These are phyloP conservation scores for Hyla sarda DNA, from an alignment of 2,113 vertebrate species.

Conservation along the genomic window DNA sequence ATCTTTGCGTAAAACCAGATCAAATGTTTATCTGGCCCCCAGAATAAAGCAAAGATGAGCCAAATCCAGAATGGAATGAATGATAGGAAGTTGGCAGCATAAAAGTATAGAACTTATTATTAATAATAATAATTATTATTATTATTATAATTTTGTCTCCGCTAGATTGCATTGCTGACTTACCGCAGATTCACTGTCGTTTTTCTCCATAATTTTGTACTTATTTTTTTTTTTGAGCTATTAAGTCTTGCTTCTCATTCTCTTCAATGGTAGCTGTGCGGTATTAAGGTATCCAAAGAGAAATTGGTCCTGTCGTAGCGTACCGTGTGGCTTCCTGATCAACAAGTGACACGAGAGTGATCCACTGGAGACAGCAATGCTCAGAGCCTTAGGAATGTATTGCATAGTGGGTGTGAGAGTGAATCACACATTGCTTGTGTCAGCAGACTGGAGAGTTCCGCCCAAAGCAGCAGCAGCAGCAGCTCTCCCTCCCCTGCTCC, in stretches of 20 bases:
- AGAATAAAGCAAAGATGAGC: background rate
- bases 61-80: background rate
- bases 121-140: too few species aligned
- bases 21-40: background rate
- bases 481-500: background rate
- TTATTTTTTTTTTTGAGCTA: background rate
- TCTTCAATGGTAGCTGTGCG: background rate
- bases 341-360: slow-evolving; percentile 41
- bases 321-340: background rate
- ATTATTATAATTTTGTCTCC: background rate
- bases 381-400: slow-evolving; percentile 43
- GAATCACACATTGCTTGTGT: slow-evolving; percentile 43
- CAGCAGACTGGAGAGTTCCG: slow-evolving; percentile 36
- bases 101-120: background rate
- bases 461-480: slow-evolving; percentile 11
- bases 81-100: background rate
- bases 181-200: slow-evolving; percentile 12
- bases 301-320: background rate
- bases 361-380: background rate
- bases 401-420: slow-evolving; percentile 52
- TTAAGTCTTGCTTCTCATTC: background rate
- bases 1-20: background rate
- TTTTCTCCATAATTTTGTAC: slow-evolving; percentile 22
- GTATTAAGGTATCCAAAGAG: background rate
- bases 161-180: background rate